Percentiles rank a stretch among this genome's conserved stretches.
Conservation (phyloP, 2,797 vertebrate genomes). For the Rhynchonycteris naso region DNA sequence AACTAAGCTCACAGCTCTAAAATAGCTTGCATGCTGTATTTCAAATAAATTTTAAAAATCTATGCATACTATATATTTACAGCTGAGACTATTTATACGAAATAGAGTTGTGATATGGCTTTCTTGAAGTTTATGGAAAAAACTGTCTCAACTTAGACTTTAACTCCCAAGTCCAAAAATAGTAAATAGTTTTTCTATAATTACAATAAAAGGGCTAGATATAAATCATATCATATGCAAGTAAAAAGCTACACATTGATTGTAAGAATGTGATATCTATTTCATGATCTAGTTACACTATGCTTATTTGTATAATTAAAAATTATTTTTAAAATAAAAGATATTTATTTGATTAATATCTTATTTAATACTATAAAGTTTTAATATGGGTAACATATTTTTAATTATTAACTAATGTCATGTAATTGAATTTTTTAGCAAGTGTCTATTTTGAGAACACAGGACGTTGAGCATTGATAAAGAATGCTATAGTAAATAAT, state of each 20-base stretch:
- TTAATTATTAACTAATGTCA: background rate
- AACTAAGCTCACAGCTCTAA: constrained; percentile 22
- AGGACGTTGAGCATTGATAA: background rate
- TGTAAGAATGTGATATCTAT: background rate
- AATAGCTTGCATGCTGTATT: background rate
- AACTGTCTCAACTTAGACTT: background rate
- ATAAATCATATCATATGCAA: background rate
- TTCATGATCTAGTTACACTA: background rate
- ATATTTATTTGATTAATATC: background rate
- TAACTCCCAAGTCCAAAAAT: background rate
- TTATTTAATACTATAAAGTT: background rate
- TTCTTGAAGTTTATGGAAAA: background rate
- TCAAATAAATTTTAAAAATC: constrained; percentile 9
- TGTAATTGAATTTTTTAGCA: background rate
- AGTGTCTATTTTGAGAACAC: background rate
- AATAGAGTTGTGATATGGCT: background rate
- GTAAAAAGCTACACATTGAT: background rate
- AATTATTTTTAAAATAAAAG: background rate
- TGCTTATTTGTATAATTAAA: background rate
- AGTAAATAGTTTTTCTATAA: background rate
- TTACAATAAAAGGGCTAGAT: background rate
- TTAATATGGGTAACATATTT: background rate
- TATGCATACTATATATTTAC: constrained; percentile 10
- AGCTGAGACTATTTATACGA: constrained; percentile 6
- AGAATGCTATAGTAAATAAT: background rate